Conservation (phyloP, 35 echinoderm and acorn worm genomes). For the Strongylocentrotus purpuratus region DNA sequence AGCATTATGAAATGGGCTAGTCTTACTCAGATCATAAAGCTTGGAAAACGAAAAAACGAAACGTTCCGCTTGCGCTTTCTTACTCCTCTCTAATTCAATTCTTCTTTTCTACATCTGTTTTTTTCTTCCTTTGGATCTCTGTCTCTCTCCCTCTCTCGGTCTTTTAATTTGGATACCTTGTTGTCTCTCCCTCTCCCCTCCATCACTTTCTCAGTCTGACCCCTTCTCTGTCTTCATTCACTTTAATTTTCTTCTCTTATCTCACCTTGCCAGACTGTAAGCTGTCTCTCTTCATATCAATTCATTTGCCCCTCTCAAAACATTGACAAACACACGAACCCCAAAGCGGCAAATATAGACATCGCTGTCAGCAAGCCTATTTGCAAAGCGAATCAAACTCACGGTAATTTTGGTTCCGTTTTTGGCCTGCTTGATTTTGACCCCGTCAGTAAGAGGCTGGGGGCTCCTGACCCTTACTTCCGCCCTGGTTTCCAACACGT, state of each 20-base stretch:
- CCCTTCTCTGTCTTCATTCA: background rate
- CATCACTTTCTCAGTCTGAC: too few species aligned
- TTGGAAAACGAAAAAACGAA: too few species aligned
- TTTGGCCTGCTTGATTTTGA: slow-evolving; percentile 87
- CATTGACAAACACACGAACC: slow-evolving; percentile 10
- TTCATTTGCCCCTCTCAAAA: background rate
- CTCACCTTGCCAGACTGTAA: background rate
- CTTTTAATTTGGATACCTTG: background rate
- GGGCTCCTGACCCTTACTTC: slow-evolving; percentile 70
- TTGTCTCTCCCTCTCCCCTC: background rate
- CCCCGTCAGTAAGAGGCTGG: slow-evolving; percentile 75
- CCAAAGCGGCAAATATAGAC: background rate
- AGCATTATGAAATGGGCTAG: too few species aligned
- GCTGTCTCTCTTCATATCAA: background rate
- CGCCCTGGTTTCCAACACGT: slow-evolving; percentile 63
- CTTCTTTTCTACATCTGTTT: too few species aligned
- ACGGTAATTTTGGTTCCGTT: slow-evolving; percentile 90
- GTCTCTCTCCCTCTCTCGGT: background rate
- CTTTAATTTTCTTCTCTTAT: background rate
- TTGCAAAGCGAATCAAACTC: slow-evolving; percentile 21
- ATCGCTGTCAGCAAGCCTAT: background rate
- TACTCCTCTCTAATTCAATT: too few species aligned
- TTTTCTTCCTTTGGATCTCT: background rate
- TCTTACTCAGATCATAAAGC: too few species aligned
- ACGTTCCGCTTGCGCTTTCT: too few species aligned